These are phyloP conservation scores for Lampris incognitus DNA, from an alignment of 2,113 vertebrate species.

Conservation along the genomic window DNA sequence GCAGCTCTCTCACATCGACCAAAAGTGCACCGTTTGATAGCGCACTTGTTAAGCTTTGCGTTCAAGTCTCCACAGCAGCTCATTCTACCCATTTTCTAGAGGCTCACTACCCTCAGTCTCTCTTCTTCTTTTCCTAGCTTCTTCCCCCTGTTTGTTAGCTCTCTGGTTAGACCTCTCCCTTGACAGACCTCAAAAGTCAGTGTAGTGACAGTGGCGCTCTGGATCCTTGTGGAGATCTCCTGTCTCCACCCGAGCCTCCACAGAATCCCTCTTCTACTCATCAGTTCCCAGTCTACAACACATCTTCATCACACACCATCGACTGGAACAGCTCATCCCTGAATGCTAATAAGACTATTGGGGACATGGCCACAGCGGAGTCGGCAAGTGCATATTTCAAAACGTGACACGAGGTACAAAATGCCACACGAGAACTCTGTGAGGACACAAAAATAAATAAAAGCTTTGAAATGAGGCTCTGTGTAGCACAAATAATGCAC, in stretches of 20 bases:
- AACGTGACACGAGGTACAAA: background rate
- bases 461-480: background rate
- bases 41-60: conserved; percentile 26
- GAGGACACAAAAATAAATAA: background rate
- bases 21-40: conserved; percentile 28
- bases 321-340: background rate
- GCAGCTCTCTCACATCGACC: conserved; percentile 21
- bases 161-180: conserved; percentile 49
- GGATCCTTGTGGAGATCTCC: conserved; percentile 50
- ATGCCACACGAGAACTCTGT: conserved; percentile 27
- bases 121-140: conserved; percentile 24
- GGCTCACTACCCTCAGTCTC: conserved; percentile 31
- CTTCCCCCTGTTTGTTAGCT: conserved; percentile 29
- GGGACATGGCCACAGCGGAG: background rate
- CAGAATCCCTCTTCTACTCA: conserved; percentile 53
- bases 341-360: background rate
- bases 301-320: conserved; percentile 22
- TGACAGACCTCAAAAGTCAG: conserved; percentile 49
- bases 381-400: background rate
- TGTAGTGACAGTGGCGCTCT: conserved; percentile 53
- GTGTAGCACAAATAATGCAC: background rate
- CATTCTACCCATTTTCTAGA: conserved; percentile 16
- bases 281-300: conserved; percentile 54
- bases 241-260: conserved; percentile 58
- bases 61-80: conserved; percentile 30